phyloP scores from a whole-genome alignment of 1,140 invertebrate species.

The Magallana gigas region DNA sequence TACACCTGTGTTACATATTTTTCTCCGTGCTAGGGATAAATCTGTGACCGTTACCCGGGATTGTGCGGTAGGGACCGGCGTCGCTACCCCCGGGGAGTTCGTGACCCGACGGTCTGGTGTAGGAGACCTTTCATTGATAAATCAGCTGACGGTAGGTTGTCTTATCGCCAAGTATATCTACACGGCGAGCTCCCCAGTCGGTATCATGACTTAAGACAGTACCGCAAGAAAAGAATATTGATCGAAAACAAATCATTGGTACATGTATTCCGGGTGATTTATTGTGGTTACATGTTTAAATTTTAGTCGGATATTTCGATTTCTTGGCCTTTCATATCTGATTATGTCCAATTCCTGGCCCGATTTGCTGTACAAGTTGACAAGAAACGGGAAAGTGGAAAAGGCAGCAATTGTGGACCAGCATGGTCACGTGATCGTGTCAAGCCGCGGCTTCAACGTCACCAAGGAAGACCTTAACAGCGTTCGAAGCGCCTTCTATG shows the following conservation, averaged over 20 bases:
- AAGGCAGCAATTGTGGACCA: constrained; percentile 47
- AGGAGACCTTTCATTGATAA: neutral
- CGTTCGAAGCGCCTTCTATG: constrained; percentile 40
- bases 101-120: neutral
- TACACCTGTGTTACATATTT: too few species aligned
- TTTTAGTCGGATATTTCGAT: too few species aligned
- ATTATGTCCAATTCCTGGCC: constrained; percentile 40
- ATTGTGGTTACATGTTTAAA: too few species aligned
- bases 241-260: neutral
- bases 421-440: constrained; percentile 34
- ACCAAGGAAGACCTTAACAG: constrained; percentile 40
- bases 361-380: constrained; percentile 46
- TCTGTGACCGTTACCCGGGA: neutral
- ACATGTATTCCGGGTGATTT: too few species aligned
- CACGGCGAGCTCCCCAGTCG: neutral
- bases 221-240: neutral
- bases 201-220: neutral
- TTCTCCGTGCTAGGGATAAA: neutral
- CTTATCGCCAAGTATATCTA: neutral
- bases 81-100: neutral
- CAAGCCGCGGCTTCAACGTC: constrained; percentile 41
- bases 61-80: neutral
- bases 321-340: neutral
- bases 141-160: neutral
- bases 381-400: constrained; percentile 54